These are phyloP conservation scores for Paedocypris micromegethes DNA, from an alignment of 2,797 vertebrate genomes.

Conservation along the genomic window DNA sequence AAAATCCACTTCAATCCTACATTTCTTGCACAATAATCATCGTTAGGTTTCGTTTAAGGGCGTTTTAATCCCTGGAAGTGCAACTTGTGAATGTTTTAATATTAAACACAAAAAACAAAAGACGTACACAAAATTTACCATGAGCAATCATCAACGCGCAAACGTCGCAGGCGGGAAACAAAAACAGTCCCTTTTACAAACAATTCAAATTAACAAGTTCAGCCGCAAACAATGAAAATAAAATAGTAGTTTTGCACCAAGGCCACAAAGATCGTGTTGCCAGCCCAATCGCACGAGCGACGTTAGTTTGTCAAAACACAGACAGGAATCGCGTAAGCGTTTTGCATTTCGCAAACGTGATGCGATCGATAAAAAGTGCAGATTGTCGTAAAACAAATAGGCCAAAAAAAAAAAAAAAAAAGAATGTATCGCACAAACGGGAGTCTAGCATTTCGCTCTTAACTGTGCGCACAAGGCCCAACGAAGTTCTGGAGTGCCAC, in stretches of 20 bases:
- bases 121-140: conserved; percentile 2
- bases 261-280: conserved; percentile 25
- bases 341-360: conserved; percentile 17
- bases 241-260: conserved; percentile 12
- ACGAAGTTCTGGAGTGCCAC: conserved; percentile 5
- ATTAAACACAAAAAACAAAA: conserved; percentile 17
- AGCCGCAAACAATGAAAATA: conserved; percentile 4
- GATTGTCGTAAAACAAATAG: conserved; percentile 20
- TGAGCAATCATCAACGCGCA: neutral
- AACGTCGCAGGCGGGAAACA: conserved; percentile 8
- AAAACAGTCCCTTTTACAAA: conserved; percentile 28
- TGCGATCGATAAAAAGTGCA: conserved; percentile 34
- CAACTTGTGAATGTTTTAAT: conserved; percentile 30
- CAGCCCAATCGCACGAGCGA: conserved; percentile 5
- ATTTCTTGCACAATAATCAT: conserved; percentile 2
- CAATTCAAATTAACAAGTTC: conserved; percentile 25
- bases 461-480: conserved; percentile 5
- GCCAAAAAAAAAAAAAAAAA: conserved; percentile 26
- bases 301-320: conserved; percentile 23
- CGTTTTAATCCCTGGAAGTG: conserved; percentile 22
- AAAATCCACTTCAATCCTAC: conserved; percentile 4
- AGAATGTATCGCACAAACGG: conserved; percentile 25
- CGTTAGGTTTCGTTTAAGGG: conserved; percentile 10
- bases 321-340: conserved; percentile 18
- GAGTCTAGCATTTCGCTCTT: conserved; percentile 9